Base-by-base conservation (phyloP, 2,888 invertebrate genomes). In the Harpalus rubripes region DNA sequence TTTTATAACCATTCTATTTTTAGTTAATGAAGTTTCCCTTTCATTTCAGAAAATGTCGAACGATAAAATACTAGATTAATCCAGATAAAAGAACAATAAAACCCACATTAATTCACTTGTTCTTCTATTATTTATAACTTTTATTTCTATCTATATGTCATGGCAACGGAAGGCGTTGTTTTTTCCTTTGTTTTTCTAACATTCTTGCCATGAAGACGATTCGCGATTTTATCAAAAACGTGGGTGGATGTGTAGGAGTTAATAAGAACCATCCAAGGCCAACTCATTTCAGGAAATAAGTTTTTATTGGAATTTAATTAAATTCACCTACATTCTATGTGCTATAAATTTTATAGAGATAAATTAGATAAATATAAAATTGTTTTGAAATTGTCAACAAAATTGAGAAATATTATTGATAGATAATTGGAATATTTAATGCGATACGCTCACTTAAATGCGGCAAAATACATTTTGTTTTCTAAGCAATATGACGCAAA, bases 291-390 rank as follows among this genome's bases (percentile, higher is more conserved):
- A 72, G 68, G 68, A 72, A 72, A 72, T 72, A 4, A 7, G 1
- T 72, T 41, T 41, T 72, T 72, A 72, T 41, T 72, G n/a, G 68
- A 16, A 39, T 72, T 72, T 72, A 72, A 72, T 72, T 72, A 18
- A 15, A 15, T 15, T 39, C 39, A 41, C 39, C 68, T 72, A 72
- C 68, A 72, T 39, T 63, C 18, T 22, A 63, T 59, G 41, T 16
- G 26, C 15, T 10, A 65, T 44, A 32, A 65, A 85, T 56, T 58
- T 56, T 44, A 56, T 58, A 39, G 44, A 8, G 41, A 81, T 52
- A 81, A 84, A 61, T 52, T 44, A 15, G 59, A 52, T 52, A 52
- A 12, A 32, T 32, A 32, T 32, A 32, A 32, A 32, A 52, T 52
- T 52, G 44, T 12, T 52, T 52, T 52, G 44, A 52, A 52, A 52